These are phyloP conservation scores for Pegoplata infirma DNA, from an alignment of 2,888 invertebrate species.

Conservation along the genomic window DNA sequence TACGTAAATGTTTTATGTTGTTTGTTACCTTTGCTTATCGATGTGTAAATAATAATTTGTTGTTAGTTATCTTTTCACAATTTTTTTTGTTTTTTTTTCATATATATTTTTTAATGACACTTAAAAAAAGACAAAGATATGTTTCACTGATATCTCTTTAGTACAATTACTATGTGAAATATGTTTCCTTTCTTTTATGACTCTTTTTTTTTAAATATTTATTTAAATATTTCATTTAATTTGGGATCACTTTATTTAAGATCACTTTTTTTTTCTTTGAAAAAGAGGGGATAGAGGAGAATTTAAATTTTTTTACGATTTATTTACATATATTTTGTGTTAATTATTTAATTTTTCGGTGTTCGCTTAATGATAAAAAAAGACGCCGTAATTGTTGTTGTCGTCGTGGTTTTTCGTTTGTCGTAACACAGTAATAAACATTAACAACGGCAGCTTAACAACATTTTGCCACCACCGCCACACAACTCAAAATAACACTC, in stretches of 20 bases:
- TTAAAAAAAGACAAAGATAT: conserved; percentile 19
- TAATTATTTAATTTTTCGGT: conserved; percentile 15
- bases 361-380: not conserved
- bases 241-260: conserved; percentile 12
- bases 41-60: conserved; percentile 66
- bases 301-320: conserved; percentile 3
- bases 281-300: not conserved
- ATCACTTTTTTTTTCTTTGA: not conserved
- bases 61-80: conserved; percentile 61
- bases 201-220: not conserved
- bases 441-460: conserved; percentile 29
- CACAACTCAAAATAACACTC: conserved; percentile 60
- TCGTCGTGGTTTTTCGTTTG: not conserved
- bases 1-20: conserved; percentile 68
- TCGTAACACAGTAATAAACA: conserved; percentile 54
- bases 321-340: conserved; percentile 10
- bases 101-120: too few species aligned
- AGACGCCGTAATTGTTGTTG: not conserved
- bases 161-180: not conserved
- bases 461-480: conserved; percentile 22
- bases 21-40: conserved; percentile 67
- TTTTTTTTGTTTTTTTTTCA: conserved; percentile 30
- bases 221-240: conserved; percentile 15
- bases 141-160: conserved; percentile 16
- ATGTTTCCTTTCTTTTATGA: not conserved